phyloP scores from a whole-genome alignment of 23 tunicate species.

The Corella eumyota region DNA sequence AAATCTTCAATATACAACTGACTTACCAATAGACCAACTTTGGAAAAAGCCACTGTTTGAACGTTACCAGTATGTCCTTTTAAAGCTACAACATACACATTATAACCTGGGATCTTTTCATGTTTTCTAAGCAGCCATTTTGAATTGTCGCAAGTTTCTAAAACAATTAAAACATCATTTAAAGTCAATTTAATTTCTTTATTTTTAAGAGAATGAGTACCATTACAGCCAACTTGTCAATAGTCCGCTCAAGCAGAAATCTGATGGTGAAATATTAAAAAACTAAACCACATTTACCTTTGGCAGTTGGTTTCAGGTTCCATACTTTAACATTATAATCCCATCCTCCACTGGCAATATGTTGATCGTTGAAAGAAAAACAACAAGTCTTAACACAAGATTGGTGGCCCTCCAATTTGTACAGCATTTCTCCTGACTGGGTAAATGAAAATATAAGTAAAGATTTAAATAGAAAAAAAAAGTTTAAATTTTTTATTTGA shows the following conservation, averaged over 20 bases:
- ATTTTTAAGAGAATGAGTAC: too few species aligned
- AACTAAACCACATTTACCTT: too few species aligned
- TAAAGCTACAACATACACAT: conserved; percentile 18
- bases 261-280: too few species aligned
- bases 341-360: conserved; percentile 87
- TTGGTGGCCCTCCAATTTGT: conserved; percentile 34
- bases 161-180: not conserved
- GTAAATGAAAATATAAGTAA: not conserved
- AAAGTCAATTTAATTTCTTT: too few species aligned
- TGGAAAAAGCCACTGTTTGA: conserved; percentile 50
- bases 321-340: conserved; percentile 54
- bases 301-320: conserved; percentile 21
- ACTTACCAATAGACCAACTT: conserved; percentile 41
- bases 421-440: conserved; percentile 20
- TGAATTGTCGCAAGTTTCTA: conserved; percentile 14
- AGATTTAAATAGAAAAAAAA: not conserved
- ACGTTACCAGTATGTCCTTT: conserved; percentile 71
- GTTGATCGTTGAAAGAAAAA: conserved; percentile 25
- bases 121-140: conserved; percentile 26
- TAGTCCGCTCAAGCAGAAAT: too few species aligned
- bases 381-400: conserved; percentile 69
- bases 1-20: too few species aligned
- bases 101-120: conserved; percentile 3
- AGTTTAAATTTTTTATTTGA: not conserved
- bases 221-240: too few species aligned